Conservation (phyloP, 2,888 invertebrate genomes). For the Leptura quadrifasciata region DNA sequence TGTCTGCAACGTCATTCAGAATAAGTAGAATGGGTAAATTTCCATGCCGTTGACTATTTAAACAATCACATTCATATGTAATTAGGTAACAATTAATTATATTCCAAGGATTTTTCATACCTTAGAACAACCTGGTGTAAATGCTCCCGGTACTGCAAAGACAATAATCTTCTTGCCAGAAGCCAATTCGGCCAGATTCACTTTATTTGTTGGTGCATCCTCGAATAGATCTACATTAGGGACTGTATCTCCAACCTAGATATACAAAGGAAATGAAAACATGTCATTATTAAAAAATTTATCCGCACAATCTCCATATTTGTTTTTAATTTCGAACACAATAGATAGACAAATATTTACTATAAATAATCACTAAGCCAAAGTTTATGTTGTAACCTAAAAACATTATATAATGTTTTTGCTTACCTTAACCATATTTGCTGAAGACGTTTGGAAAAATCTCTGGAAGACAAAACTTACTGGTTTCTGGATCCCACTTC, state of each 20-base stretch:
- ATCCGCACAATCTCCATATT: not conserved
- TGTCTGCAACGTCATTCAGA: not conserved
- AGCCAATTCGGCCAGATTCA: slow-evolving; percentile 84
- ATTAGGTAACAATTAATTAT: not conserved
- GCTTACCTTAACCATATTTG: slow-evolving; percentile 44
- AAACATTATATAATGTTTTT: slow-evolving; percentile 40
- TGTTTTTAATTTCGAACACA: no score
- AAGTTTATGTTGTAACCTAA: slow-evolving; percentile 23
- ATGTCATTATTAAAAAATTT: slow-evolving; percentile 6
- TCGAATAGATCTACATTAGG: slow-evolving; percentile 89
- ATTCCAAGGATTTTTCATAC: slow-evolving; percentile 71
- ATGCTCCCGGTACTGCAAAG: slow-evolving; percentile 96
- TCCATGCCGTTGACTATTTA: not conserved
- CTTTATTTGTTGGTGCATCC: slow-evolving; percentile 90
- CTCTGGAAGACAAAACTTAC: slow-evolving; percentile 26
- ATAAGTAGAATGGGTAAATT: not conserved
- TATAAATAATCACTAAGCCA: not conserved
- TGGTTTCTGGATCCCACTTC: slow-evolving; percentile 24
- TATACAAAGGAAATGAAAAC: slow-evolving; percentile 47
- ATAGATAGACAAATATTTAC: not conserved
- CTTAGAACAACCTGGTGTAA: slow-evolving; percentile 94
- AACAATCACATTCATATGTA: not conserved
- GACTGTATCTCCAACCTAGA: slow-evolving; percentile 88
- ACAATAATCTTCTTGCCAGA: slow-evolving; percentile 89
- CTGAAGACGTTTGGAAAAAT: slow-evolving; percentile 42